Base-by-base conservation (phyloP, 2,888 invertebrate genomes). In the Horisme vitalbata region DNA sequence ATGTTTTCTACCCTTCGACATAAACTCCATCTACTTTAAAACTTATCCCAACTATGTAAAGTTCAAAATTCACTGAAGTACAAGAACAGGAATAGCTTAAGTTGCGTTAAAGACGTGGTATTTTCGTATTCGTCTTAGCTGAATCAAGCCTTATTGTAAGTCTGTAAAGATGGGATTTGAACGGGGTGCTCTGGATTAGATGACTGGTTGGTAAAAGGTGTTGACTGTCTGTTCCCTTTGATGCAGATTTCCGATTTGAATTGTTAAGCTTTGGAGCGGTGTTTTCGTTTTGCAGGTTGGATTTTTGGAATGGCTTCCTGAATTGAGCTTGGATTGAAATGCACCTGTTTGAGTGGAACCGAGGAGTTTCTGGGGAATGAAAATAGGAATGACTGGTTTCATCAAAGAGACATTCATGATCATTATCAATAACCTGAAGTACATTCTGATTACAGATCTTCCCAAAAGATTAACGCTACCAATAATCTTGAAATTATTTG, bases 201-300 rank as follows among this genome's bases (percentile, higher is more conserved):
- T 33, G 43, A 39, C 48, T 44, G 44, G 34, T 44, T 44, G 35
- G 44, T 44, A 44, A 44, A 48, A 44, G 44, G 48, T 48, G 48
- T 44, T 44, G 48, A 44, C 44, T 34, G 28, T 45, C 23, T 38
- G 48, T 48, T 47, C 35, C 20, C 44, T 49, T 44, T 44, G 48
- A 49, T 49, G 38, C 43, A 39, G 39, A 49, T 44, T 44, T 39
- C 21, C 38, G 38, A 39, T 39, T 49, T 44, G 48, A 44, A 49
- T 43, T 44, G 38, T 37, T 45, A 34, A 34, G 41, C 37, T 38
- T 20, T 14, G 32, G 8, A 10, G 28, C 18, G 9, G 24, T 34
- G 30, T 36, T 37, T 34, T 12, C 21, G 3, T 13, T 20, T 18
- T 31, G 18, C 9, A 18, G 7, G 10, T 10, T 26, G 11, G 5